phyloP scores from a whole-genome alignment of 2,113 vertebrate species.

The Apus apus region DNA sequence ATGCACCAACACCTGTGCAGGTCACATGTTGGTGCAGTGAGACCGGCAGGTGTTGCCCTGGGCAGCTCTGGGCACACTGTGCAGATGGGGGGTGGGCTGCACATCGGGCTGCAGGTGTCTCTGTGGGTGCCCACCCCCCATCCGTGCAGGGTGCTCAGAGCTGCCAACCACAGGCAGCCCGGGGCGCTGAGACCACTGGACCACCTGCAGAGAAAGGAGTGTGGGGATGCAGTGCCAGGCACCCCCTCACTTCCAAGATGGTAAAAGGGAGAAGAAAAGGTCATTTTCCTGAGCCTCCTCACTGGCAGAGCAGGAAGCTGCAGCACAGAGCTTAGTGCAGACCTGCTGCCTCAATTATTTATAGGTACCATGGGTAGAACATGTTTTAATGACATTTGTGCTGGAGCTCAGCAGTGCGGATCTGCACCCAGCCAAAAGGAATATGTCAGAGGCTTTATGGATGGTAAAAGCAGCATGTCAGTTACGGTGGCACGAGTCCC shows the following conservation, averaged over 20 bases:
- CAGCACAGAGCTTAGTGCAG: background rate
- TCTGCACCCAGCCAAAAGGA: constrained; percentile 7
- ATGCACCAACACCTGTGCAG: background rate
- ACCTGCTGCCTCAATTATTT: constrained; percentile 61
- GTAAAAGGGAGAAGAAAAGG: background rate
- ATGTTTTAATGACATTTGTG: constrained; percentile 57
- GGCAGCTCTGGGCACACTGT: background rate
- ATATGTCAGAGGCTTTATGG: constrained; percentile 12
- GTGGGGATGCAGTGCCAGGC: background rate
- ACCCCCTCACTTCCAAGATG: background rate
- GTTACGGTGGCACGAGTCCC: background rate
- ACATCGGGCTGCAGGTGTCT: too few relatives aligned
- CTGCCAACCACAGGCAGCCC: background rate
- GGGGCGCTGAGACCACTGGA: background rate
- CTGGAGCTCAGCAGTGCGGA: constrained; percentile 26
- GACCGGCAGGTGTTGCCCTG: background rate
- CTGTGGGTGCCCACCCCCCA: too few relatives aligned
- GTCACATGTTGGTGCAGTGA: background rate
- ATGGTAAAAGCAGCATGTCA: constrained; percentile 26
- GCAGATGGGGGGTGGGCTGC: background rate
- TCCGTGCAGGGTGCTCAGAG: too few relatives aligned
- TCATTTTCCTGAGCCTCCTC: background rate
- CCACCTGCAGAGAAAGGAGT: background rate
- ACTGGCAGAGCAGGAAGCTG: background rate
- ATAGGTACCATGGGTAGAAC: constrained; percentile 58